Base-by-base conservation (phyloP, 2,888 invertebrate species). In the Phaonia tiefii region DNA sequence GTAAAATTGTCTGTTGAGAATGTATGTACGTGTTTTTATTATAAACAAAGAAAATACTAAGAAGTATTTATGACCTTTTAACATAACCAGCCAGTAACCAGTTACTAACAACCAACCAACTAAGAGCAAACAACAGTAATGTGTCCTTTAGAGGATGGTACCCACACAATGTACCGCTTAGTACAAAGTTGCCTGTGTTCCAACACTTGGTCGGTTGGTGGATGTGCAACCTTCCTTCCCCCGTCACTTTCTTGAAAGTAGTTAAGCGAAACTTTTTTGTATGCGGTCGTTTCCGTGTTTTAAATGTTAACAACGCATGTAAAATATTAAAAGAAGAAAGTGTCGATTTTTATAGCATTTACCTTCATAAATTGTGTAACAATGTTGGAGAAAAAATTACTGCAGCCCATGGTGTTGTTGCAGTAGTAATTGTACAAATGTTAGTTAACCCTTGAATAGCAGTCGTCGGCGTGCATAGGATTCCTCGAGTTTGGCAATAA, bases 271-370 rank as follows among this genome's bases (percentile, higher is more conserved):
- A 60, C 60, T 37, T 60, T 31, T 31, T 60, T 39, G 60, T 60
- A 60, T 11, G 37, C 37, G 39, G 11, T n/a, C 20, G 15, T 20
- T 15, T 46, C 15, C 15, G 46, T 25, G 54, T 11, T 8, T 10
- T 54, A 54, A 54, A 25, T 13, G 54, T 20, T 37, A 60, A 37
- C 60, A 60, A 60, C 17, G 58, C 60, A 31, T 17, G 8, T 39
- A 60, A 39, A 37, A 15, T 39, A 39, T 31, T 11, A 60, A 37
- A 8, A 11, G 20, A 49, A 11, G 20, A 49, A 54, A 58, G 22
- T 44, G 75, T 51, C 58, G 58, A 60, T 79, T 75, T 66, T 51
- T 63, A 80, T 39, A 60, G 72, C 63, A 51, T 79, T 79, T 75
- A 54, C 54, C 54, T 44, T 63, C 31, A 73, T 73, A 65, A 49